phyloP scores from a whole-genome alignment of 2,113 vertebrate genomes.

The Sisor rabdophorus region DNA sequence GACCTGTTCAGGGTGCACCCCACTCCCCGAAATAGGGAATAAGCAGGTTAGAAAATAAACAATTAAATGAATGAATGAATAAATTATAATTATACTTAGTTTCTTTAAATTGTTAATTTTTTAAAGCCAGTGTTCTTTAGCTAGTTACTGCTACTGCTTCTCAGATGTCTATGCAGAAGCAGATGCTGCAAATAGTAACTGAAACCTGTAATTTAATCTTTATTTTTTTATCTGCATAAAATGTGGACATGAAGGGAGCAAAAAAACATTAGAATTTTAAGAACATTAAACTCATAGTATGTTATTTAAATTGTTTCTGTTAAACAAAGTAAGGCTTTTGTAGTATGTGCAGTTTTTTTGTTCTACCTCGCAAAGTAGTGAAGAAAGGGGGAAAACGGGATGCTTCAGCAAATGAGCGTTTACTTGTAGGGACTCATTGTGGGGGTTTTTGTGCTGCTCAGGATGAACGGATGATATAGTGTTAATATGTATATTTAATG shows the following conservation, averaged over 20 bases:
- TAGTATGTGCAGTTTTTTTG: neutral
- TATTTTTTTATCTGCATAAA: neutral
- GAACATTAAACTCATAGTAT: neutral
- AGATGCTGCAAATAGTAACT: neutral
- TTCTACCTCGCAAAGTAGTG: constrained; percentile 2
- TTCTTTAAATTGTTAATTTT: neutral
- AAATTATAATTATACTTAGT: neutral
- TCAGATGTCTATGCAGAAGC: neutral
- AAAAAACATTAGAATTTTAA: neutral
- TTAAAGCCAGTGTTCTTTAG: neutral
- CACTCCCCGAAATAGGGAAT: too few relatives aligned
- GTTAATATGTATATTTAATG: constrained; percentile 26
- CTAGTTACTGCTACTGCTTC: neutral
- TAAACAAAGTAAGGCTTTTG: neutral
- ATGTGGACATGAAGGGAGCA: neutral
- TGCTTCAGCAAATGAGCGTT: neutral
- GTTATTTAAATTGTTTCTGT: neutral
- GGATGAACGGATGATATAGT: constrained; percentile 22
- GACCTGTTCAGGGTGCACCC: too few relatives aligned
- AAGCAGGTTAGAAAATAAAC: too few relatives aligned
- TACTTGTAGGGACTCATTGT: neutral
- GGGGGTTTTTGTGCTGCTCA: neutral
- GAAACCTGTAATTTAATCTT: neutral
- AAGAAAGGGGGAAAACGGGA: constrained; percentile 6
- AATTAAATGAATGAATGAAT: neutral